Base-by-base conservation (phyloP, 2,888 invertebrate species). In the Drosophila mercatorum region DNA sequence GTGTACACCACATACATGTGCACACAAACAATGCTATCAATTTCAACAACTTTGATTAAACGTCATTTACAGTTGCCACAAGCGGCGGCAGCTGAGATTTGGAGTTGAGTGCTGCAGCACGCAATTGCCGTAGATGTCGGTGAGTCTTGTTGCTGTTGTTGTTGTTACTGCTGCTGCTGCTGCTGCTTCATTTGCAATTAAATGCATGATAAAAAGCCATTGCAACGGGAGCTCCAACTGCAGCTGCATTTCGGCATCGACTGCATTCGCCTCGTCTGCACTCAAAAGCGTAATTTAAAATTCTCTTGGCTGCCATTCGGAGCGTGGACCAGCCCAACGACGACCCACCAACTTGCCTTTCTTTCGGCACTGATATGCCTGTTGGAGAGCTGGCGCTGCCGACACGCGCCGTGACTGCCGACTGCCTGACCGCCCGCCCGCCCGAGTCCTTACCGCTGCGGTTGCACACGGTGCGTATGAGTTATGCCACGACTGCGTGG, bases 21-120 rank as follows among this genome's bases (percentile, higher is more conserved):
- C 75, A 66, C 75, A 75, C 77, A 72, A 78, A 88, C 87, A 87
- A 81, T 80, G 87, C 84, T 83, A 84, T 87, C 84, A 89, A 88
- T 87, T 87, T 88, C 88, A 88, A 87, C 80, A 86, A 81, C 81
- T 89, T 85, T 88, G 84, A 89, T 89, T 89, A 89, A 84, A 86
- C 88, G 88, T 82, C 88, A 83, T 82, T 89, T 88, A 71, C 88
- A 88, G 86, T 74, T 83, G 67, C 68, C 76, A 62, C 64, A 46
- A 62, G 57, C 68, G 40, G 57, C 68, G 40, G 55, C 68, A 62
- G 58, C 57, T 66, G 73, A 81, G 78, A 66, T 75, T 75, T 68
- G 68, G 68, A 61, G 52, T 46, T 57, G 72, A 63, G 71, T 58
- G 63, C 56, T 41, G 46, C 41, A 44, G 47, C 28, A 56, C n/a